Percentiles rank a stretch among this genome's conserved stretches.
Conservation (phyloP, 2,113 vertebrate species). For the Gobio gobio region DNA sequence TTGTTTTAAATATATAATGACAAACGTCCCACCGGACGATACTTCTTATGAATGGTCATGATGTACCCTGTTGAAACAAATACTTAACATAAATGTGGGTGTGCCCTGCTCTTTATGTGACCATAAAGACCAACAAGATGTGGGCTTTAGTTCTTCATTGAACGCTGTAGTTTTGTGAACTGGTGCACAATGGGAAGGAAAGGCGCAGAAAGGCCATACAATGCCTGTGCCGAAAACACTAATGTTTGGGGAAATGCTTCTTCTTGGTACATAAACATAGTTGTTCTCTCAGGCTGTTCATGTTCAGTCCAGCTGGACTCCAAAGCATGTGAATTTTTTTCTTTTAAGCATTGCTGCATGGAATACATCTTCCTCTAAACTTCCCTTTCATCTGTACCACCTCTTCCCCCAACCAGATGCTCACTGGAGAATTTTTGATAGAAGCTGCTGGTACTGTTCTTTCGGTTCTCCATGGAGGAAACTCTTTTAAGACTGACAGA, state of each 20-base stretch:
- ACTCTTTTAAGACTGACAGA: slow-evolving; percentile 49
- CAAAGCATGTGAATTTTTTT: slow-evolving; percentile 16
- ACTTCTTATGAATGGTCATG: not conserved
- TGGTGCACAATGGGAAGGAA: slow-evolving; percentile 51
- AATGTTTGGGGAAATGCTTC: slow-evolving; percentile 61
- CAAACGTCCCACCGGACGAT: not conserved
- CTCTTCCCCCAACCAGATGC: not conserved
- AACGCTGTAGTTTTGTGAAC: slow-evolving; percentile 33
- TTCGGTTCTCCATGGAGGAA: slow-evolving; percentile 38
- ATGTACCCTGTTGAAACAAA: not conserved
- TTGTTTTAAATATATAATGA: too few relatives aligned
- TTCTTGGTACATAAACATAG: slow-evolving; percentile 61
- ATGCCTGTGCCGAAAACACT: slow-evolving; percentile 53
- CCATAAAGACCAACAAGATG: slow-evolving; percentile 7
- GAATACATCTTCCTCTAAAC: slow-evolving; percentile 33
- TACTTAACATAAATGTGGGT: not conserved
- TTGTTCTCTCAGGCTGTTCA: slow-evolving; percentile 55
- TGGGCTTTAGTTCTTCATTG: slow-evolving; percentile 2
- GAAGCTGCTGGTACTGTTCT: slow-evolving; percentile 34
- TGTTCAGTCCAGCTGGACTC: slow-evolving; percentile 24
- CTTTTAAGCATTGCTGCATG: not conserved
- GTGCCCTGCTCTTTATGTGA: slow-evolving; percentile 22
- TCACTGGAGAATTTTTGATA: slow-evolving; percentile 4
- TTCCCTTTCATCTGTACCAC: not conserved
- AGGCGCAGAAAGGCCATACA: slow-evolving; percentile 60